A percentile compares a stretch with the other conserved stretches of the same genome.
Conservation (phyloP, 2,113 vertebrate species). For the Benitochromis conjunctus region DNA sequence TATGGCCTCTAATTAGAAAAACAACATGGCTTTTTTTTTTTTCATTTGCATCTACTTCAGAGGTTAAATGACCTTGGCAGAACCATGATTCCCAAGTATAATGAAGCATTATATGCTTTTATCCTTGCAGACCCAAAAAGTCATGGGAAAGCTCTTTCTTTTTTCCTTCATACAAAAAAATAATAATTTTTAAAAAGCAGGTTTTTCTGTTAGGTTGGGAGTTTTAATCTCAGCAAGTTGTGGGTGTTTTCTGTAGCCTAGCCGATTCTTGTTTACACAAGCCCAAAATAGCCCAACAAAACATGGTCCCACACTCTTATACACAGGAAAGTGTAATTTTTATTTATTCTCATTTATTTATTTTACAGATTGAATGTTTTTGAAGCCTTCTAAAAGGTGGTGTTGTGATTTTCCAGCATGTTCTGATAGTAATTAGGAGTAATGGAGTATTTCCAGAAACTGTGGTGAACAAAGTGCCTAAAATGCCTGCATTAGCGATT, state of each 20-base stretch:
- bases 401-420: background rate
- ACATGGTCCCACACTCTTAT: background rate
- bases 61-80: background rate
- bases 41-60: background rate
- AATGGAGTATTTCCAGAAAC: background rate
- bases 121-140: background rate
- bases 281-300: background rate
- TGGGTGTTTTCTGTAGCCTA: slow-evolving; percentile 1
- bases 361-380: background rate
- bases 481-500: background rate
- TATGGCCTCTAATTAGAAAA: slow-evolving; percentile 3
- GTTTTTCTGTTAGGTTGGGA: background rate
- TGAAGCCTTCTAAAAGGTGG: background rate
- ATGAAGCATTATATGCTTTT: background rate
- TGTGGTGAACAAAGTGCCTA: background rate
- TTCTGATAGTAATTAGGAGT: background rate
- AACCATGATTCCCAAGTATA: background rate
- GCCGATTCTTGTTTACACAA: background rate
- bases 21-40: background rate
- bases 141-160: background rate
- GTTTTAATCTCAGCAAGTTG: background rate
- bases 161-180: background rate
- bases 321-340: background rate
- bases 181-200: background rate
- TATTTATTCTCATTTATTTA: background rate